Evolutionary conservation across 2,797 vertebrate genomes (phyloP).

Genomic region (Lepilemur septentrionalis): DNA sequence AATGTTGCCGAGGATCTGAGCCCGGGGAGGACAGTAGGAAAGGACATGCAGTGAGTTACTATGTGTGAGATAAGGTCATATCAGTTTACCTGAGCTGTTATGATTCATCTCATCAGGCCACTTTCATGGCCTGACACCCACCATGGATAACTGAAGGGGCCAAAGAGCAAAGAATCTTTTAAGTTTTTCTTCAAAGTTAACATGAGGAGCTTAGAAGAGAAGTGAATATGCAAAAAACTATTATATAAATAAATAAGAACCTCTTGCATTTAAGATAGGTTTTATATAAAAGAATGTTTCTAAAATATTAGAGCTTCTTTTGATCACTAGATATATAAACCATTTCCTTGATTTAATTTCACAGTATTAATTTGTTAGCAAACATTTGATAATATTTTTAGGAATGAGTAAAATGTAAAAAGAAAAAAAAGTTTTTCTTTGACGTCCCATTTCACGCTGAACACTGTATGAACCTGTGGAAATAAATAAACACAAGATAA

Average conservation of each 20-base stretch:
- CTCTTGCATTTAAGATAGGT: background rate
- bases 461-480: background rate
- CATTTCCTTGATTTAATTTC: constrained; percentile 42
- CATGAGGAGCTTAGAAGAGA: background rate
- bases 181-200: background rate
- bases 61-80: background rate
- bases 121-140: background rate
- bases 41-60: background rate
- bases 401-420: constrained; percentile 16
- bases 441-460: constrained; percentile 39
- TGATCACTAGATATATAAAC: background rate
- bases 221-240: background rate
- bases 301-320: background rate
- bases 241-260: background rate
- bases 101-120: background rate
- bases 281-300: background rate
- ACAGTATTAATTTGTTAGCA: constrained; percentile 24
- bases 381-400: constrained; percentile 35
- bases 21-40: background rate
- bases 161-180: background rate
- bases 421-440: background rate
- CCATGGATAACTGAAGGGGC: background rate
- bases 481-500: constrained; percentile 70
- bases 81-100: background rate
- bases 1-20: background rate